A percentile compares a stretch with the other conserved stretches of the same genome.
Evolutionary conservation across 1,140 invertebrate genomes (phyloP).

Genomic region (Elysia chlorotica): DNA sequence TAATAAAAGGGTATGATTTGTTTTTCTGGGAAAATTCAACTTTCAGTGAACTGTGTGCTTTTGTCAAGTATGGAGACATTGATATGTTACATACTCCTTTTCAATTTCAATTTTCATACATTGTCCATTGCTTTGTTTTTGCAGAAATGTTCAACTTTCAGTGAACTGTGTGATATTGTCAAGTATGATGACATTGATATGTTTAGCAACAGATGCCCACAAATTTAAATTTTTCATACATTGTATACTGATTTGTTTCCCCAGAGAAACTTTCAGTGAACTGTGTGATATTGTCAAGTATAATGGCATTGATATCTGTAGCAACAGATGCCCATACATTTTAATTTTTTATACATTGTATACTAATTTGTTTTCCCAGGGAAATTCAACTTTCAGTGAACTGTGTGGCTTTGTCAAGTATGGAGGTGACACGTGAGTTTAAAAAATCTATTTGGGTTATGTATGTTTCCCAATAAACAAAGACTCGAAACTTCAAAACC

Average conservation of each 20-base stretch:
- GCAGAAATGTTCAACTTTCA: slow-evolving; percentile 31
- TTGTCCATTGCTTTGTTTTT: background rate
- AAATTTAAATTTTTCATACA: background rate
- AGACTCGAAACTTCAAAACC: no score
- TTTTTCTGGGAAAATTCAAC: no score
- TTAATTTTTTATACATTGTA: background rate
- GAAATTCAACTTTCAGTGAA: slow-evolving; percentile 35
- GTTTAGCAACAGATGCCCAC: background rate
- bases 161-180: slow-evolving; percentile 54
- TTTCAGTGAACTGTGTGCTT: background rate
- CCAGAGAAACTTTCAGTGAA: no score
- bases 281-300: background rate
- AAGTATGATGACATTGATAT: slow-evolving; percentile 42
- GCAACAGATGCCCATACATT: background rate
- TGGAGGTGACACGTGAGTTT: slow-evolving; percentile 53
- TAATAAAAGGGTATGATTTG: no score
- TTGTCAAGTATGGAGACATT: background rate
- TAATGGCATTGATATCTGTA: background rate
- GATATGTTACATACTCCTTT: background rate
- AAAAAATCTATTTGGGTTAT: no score
- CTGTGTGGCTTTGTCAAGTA: slow-evolving; percentile 58
- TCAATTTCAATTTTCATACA: background rate
- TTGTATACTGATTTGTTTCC: no score
- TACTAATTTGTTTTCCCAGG: slow-evolving; percentile 10
- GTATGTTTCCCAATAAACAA: no score